A percentile compares a stretch with the other conserved stretches of the same genome.
Evolutionary conservation across 2,888 invertebrate genomes (phyloP).

Genomic region (Nomada flava): DNA sequence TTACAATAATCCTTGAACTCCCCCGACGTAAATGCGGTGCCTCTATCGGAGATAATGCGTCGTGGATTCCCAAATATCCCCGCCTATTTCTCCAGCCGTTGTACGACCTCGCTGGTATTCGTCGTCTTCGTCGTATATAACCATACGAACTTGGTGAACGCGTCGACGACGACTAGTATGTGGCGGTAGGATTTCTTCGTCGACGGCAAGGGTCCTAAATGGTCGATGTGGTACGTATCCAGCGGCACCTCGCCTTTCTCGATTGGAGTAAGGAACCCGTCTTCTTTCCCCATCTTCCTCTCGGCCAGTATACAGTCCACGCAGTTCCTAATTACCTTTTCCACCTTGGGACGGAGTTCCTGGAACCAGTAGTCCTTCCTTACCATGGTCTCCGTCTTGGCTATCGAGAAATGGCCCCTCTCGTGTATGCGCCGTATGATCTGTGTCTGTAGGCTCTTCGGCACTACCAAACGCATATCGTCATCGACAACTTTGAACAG

Average conservation of each 20-base stretch:
- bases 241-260: neutral
- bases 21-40: conserved; percentile 11
- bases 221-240: conserved; percentile 1
- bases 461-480: conserved; percentile 15
- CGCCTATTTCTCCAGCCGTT: conserved; percentile 6
- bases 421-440: neutral
- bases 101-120: neutral
- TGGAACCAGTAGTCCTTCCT: conserved; percentile 10
- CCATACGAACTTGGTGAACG: conserved; percentile 7
- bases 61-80: conserved; percentile 21
- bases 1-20: conserved; percentile 18
- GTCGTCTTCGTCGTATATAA: neutral
- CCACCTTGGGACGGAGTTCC: neutral
- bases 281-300: neutral
- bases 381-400: neutral
- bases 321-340: neutral
- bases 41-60: conserved; percentile 21
- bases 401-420: neutral
- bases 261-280: neutral
- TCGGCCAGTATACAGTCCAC: conserved; percentile 2
- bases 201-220: neutral
- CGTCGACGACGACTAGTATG: conserved; percentile 6
- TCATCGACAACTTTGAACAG: neutral
- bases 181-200: conserved; percentile 2
- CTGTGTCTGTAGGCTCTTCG: neutral